Conservation (phyloP, 2,888 invertebrate genomes). For the Stenchaetothrips biformis region DNA sequence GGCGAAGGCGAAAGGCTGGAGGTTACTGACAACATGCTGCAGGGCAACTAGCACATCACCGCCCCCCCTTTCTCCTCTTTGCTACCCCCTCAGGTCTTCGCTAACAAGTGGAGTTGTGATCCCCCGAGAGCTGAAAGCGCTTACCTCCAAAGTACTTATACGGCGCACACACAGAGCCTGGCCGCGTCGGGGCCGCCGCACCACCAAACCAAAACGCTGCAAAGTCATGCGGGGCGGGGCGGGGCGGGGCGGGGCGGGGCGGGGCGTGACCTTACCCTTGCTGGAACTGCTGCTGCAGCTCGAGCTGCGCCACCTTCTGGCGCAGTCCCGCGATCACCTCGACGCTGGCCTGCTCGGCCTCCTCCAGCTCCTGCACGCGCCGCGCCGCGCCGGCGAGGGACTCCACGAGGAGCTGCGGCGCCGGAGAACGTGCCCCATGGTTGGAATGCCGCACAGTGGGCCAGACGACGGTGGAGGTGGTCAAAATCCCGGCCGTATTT, state of each 20-base stretch:
- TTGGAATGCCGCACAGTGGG: too few species aligned
- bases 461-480: too few species aligned
- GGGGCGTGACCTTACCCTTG: neutral
- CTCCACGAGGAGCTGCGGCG: too few species aligned
- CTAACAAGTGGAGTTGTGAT: slow-evolving; percentile 1
- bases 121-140: neutral
- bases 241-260: slow-evolving; percentile 10
- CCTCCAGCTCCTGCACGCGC: neutral
- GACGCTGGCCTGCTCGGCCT: neutral
- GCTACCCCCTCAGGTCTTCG: neutral
- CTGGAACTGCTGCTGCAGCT: neutral
- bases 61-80: neutral
- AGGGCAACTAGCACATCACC: neutral
- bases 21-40: too few species aligned
- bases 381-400: neutral
- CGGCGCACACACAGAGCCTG: neutral
- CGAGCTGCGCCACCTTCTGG: neutral
- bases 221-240: neutral
- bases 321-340: neutral
- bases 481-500: too few species aligned
- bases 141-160: neutral
- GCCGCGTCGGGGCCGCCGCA: neutral
- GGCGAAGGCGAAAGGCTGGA: too few species aligned
- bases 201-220: neutral
- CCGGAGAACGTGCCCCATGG: too few species aligned